Evolutionary conservation across 2,797 vertebrate species (phyloP), one percentile per base, ranked within the genome.

Genomic region (Pangasius larnaudii): DNA sequence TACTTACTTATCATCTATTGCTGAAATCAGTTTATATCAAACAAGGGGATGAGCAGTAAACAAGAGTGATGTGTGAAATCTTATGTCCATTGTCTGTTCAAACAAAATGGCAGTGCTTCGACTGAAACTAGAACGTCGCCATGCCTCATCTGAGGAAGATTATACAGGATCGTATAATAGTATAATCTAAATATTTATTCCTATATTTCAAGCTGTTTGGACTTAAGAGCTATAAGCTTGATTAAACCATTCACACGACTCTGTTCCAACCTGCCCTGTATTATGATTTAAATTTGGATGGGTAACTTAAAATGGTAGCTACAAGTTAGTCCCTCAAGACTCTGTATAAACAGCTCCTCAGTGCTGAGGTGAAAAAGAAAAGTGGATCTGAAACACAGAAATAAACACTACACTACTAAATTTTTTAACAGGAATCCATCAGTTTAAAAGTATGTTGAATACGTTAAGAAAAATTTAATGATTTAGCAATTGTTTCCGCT

Each of bases 121-220:
- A 30, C n/a, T 53, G 49, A 30, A 78, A 53, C 49, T 78, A 78
- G 16, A n/a, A 49, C 11, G 27, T 19, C 2, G 7, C 10, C 5
- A 30, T 56, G 77, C 18, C 18, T 79, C 49, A 79, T 56, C 77
- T 79, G 8, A 80, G 53, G 33, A 59, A 39, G 10, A 36, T 59
- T 58, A 24, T 5, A 59, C 30, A 24, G 10, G 39, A 39, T 80
- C 8, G 13, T 19, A 53, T 18, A 59, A 39, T 80, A 3, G 6
- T 19, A 53, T 18, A 80, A 80, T 59, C 33, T 58, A 39, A 27
- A 63, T 65, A 63, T 65, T 65, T 82, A 82, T 82, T 46, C 33
- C 39, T 63, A 18, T 1, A 63, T 82, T 46, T 82, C 58, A 39
- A 81, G 33, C 36, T 24, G 53, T 61, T 33, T 63, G 39, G 42